Percentiles rank a stretch among this genome's conserved stretches.
These are phyloP conservation scores for Grus americana DNA, from an alignment of 2,113 vertebrate genomes.

Conservation along the genomic window DNA sequence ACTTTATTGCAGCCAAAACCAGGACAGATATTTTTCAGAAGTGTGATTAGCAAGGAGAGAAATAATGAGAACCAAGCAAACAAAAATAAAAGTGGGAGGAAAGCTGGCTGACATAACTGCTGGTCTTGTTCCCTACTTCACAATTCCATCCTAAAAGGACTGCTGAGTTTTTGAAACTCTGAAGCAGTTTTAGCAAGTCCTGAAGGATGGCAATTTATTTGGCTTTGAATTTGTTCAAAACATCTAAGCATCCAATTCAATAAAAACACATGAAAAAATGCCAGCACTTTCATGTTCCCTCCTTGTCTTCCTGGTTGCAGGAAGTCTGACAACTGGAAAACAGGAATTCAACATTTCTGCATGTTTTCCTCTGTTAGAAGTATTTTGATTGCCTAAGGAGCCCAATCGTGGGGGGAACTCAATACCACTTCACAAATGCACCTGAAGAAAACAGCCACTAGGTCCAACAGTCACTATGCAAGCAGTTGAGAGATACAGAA, in stretches of 20 bases:
- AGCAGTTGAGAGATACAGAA: not conserved
- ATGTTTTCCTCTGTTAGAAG: not conserved
- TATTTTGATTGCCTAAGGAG: not conserved
- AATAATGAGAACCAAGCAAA: not conserved
- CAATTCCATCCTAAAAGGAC: not conserved
- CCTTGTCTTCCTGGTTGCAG: not conserved
- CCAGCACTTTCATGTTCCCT: not conserved
- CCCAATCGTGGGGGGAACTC: not conserved
- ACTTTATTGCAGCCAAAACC: too few species aligned
- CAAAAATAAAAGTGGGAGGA: not conserved
- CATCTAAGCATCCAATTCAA: not conserved
- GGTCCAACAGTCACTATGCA: not conserved
- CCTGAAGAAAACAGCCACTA: not conserved
- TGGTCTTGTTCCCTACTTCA: not conserved
- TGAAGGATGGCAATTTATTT: not conserved
- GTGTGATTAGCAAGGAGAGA: not conserved
- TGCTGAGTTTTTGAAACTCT: not conserved
- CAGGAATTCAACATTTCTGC: not conserved
- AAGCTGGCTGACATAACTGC: not conserved
- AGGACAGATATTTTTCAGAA: not conserved
- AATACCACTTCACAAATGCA: not conserved
- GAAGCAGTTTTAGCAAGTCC: not conserved
- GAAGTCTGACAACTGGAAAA: not conserved
- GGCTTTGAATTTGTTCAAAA: slow-evolving; percentile 9
- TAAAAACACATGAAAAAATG: not conserved